Base-by-base conservation (phyloP, 2,113 vertebrate species). In the Calidris pygmaea region DNA sequence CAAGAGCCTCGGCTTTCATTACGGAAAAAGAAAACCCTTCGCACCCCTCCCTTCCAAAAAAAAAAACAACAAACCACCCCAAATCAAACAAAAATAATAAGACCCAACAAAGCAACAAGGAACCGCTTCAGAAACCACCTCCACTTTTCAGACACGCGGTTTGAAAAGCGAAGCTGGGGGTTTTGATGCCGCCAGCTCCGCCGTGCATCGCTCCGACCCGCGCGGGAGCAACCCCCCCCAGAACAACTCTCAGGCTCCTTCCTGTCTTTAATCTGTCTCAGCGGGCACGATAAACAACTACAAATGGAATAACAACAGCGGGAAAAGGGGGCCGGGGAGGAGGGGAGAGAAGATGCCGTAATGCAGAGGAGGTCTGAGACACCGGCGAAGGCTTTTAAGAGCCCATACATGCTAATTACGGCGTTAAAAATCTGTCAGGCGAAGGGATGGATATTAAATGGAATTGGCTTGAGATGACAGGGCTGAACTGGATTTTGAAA, bases 371-470 rank as follows among this genome's bases (percentile, higher is more conserved):
- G 92, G 87, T 55, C 96, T 78, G 88, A 85, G 94, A 87, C 70
- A 86, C 90, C 4, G 17, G 96, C 10, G 21, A 96, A 97, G 86
- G 94, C 97, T 97, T 97, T 98, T 96, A 93, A 97, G 91, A 98
- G 97, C 97, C 97, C 90, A 95, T 92, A 85, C 84, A 96, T 96
- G 94, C 89, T 98, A 98, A 98, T 98, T 97, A 97, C 41, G 75
- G 96, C 95, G 97, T 98, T 98, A 98, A 98, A 97, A 97, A 90
- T 63, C 97, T 95, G 97, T 97, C 98, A 97, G 96, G 96, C 85
- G 87, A 94, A 97, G 94, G 88, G 77, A 85, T 93, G 97, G 97
- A 96, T 98, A 97, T 98, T 95, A 98, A 98, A 97, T 93, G 96
- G 95, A 97, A 97, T 73, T 96, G 97, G 92, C 96, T 97, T 91